phyloP scores from a whole-genome alignment of 2,113 vertebrate genomes.

The Cyprinus carpio region DNA sequence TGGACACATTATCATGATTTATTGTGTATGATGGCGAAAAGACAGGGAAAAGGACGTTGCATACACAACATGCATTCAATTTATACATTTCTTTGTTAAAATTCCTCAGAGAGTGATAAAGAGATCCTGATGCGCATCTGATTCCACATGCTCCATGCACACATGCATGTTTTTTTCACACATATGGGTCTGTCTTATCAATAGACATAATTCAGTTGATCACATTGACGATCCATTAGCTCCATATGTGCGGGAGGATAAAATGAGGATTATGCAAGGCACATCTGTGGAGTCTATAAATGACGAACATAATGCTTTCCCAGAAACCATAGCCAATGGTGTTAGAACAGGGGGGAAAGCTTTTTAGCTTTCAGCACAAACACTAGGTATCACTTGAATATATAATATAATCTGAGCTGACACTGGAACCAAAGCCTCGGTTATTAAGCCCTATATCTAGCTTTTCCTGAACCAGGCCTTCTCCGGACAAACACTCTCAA shows the following conservation, averaged over 20 bases:
- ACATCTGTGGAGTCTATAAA: constrained; percentile 56
- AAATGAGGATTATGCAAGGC: constrained; percentile 58
- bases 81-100: background rate
- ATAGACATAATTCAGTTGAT: constrained; percentile 49
- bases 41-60: constrained; percentile 8
- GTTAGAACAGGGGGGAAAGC: constrained; percentile 37
- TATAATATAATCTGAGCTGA: constrained; percentile 62
- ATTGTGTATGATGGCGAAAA: constrained; percentile 26
- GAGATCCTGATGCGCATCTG: background rate
- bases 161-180: constrained; percentile 15
- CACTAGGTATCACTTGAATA: constrained; percentile 63
- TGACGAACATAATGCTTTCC: constrained; percentile 64
- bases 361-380: constrained; percentile 62
- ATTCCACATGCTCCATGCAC: constrained; percentile 12
- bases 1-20: background rate
- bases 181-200: constrained; percentile 16
- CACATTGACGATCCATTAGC: constrained; percentile 62
- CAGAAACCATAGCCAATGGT: constrained; percentile 56
- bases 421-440: constrained; percentile 55
- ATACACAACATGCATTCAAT: constrained; percentile 21
- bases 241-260: constrained; percentile 47
- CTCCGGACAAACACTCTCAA: constrained; percentile 52
- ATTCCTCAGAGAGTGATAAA: background rate
- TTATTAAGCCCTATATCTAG: constrained; percentile 55
- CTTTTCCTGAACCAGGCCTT: constrained; percentile 45